A percentile compares a stretch with the other conserved stretches of the same genome.
Conservation (phyloP, 2,113 vertebrate genomes). For the Corynorhinus townsendii region DNA sequence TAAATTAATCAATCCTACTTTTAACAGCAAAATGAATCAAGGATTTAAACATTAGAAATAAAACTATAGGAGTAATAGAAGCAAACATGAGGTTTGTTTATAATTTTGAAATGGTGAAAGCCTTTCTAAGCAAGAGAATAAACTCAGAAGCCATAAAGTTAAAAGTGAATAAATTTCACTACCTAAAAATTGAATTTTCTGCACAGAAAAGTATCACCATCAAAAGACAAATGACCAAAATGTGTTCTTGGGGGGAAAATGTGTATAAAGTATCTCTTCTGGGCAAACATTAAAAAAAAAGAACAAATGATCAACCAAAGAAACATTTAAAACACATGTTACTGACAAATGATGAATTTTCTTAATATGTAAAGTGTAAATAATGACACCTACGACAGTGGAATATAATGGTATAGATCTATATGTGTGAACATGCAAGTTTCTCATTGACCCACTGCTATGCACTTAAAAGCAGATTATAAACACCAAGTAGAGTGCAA, state of each 20-base stretch:
- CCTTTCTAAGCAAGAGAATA: neutral
- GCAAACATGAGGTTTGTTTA: neutral
- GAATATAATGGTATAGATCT: neutral
- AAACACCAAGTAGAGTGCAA: neutral
- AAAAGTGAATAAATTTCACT: constrained; percentile 12
- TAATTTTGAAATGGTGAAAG: neutral
- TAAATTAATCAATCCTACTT: neutral
- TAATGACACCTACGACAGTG: neutral
- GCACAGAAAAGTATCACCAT: neutral
- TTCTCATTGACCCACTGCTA: neutral
- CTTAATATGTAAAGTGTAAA: neutral
- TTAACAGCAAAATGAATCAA: constrained; percentile 1
- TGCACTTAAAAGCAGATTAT: neutral
- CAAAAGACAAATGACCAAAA: neutral
- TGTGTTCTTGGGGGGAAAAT: no score
- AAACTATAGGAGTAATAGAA: neutral
- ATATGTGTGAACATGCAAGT: neutral
- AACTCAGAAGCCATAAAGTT: neutral
- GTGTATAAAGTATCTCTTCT: no score
- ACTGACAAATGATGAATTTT: constrained; percentile 17
- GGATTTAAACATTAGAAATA: neutral
- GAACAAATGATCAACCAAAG: neutral
- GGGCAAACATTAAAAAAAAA: no score
- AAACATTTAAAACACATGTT: neutral
- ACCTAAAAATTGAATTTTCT: constrained; percentile 7